Percentiles rank a stretch among this genome's conserved stretches.
phyloP scores from a whole-genome alignment of 2,797 vertebrate species.

The Mormyrus hasselquistii region DNA sequence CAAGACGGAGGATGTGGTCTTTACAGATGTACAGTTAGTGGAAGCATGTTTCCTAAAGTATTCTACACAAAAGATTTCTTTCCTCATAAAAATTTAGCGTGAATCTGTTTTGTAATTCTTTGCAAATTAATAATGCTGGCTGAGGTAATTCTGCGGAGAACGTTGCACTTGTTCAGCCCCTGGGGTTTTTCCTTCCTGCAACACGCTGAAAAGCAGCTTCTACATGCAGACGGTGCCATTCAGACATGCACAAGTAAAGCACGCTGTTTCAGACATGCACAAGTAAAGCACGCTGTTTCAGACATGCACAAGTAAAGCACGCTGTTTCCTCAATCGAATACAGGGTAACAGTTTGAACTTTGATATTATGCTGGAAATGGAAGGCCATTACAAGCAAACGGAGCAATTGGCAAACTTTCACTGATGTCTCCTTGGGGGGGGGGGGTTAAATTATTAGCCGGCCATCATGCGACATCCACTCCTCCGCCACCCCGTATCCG shows the following conservation, averaged over 20 bases:
- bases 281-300: neutral
- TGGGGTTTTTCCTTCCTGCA: neutral
- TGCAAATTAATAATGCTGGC: neutral
- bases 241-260: neutral
- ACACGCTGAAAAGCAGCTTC: neutral
- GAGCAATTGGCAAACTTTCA: neutral
- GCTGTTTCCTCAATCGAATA: neutral
- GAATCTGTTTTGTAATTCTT: neutral
- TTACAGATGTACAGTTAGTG: neutral
- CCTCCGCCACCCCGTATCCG: neutral
- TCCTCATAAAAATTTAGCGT: neutral
- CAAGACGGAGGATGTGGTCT: neutral
- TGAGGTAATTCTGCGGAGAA: neutral
- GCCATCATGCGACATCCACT: neutral
- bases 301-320: neutral
- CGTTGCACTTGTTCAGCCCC: neutral
- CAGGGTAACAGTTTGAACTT: neutral
- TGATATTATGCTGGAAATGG: neutral
- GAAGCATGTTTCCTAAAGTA: neutral
- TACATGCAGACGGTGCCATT: neutral
- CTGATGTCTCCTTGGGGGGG: neutral
- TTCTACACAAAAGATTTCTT: neutral
- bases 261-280: neutral
- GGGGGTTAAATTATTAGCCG: neutral
- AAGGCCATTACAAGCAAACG: neutral